These are phyloP conservation scores for Gasteruption jaculator DNA, from an alignment of 2,888 invertebrate genomes.

Conservation along the genomic window DNA sequence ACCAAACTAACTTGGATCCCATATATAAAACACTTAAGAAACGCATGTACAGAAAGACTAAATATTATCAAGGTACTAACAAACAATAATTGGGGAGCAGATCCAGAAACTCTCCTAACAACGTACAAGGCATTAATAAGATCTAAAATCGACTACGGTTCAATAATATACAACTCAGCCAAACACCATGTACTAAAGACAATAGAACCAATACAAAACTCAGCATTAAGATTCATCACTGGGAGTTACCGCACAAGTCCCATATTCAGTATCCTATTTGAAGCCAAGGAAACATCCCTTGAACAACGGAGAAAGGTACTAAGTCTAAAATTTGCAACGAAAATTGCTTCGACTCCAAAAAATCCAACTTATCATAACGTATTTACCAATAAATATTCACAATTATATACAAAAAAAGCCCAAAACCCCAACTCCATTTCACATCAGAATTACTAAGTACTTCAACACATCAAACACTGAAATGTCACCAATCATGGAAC, in stretches of 20 bases:
- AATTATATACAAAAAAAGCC: too few relatives aligned
- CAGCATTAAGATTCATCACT: constrained; percentile 13
- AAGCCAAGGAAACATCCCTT: constrained; percentile 17
- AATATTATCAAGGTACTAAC: constrained; percentile 16
- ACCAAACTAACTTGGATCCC: constrained; percentile 22
- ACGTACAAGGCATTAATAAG: constrained; percentile 17
- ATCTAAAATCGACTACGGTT: constrained; percentile 26
- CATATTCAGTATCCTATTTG: constrained; percentile 16
- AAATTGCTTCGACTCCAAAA: too few relatives aligned
- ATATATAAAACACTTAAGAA: constrained; percentile 20
- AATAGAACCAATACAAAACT: constrained; percentile 21
- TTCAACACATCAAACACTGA: too few relatives aligned
- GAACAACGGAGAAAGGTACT: constrained; percentile 6
- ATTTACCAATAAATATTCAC: too few relatives aligned
- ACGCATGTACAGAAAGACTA: constrained; percentile 9
- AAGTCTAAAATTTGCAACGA: too few relatives aligned
- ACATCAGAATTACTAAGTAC: too few relatives aligned
- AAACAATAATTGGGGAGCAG: constrained; percentile 14
- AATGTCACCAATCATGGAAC: too few relatives aligned
- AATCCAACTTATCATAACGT: too few relatives aligned
- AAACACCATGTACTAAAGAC: constrained; percentile 2
- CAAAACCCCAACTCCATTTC: too few relatives aligned
- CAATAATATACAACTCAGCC: constrained; percentile 23
- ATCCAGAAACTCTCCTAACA: constrained; percentile 8
- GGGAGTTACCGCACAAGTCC: constrained; percentile 23